Evolutionary conservation across 1,140 invertebrate genomes (phyloP), one percentile per base, ranked within the genome.

Genomic region (Monochamus saltuarius): DNA sequence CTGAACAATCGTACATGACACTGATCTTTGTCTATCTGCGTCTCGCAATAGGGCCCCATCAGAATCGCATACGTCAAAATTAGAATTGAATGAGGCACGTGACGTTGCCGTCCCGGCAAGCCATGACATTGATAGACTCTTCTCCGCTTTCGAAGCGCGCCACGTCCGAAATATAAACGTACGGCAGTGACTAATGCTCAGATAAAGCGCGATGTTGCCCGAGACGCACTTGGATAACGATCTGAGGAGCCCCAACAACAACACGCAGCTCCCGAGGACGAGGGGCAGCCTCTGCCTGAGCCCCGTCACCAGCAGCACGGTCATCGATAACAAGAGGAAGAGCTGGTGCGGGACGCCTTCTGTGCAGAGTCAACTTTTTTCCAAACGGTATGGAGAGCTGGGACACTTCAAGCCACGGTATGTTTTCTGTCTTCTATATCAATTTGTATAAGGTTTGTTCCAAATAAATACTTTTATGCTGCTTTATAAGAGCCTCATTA

Each of bases 381-480:
- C 66, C 47, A 71, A 62, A 47, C 64, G 73, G 45, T 74, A 74
- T 53, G 73, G 73, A n/a, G 73, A 74, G 64, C 55, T 74, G 59
- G 73, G 73, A 40, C 73, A 74, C 55, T 66, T 73, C 57, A 73
- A 73, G 55, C 71, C 69, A 65, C 71, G 73, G 73, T 74, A 74
- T 69, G 67, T n/a, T 47, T 16, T 38, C 9, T 34, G 8, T 46
- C 34, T 14, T 4, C 8, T 34, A 49, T 22, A 49, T 16, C 11
- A 4, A 19, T 49, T 10, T 4, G 17, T 49, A 6, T 49, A 49
- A 7, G 35, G 22, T 50, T 19, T 8, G 7, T 29, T n/a, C n/a
- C n/a, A n/a, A n/a, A n/a, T n/a, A n/a, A n/a, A n/a, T n/a, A n/a
- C n/a, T n/a, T n/a, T n/a, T n/a, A n/a, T n/a, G n/a, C n/a, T n/a